Percentiles rank a stretch among this genome's conserved stretches.
Conservation (phyloP, 2,888 invertebrate genomes). For the Alentia gelatinosa region DNA sequence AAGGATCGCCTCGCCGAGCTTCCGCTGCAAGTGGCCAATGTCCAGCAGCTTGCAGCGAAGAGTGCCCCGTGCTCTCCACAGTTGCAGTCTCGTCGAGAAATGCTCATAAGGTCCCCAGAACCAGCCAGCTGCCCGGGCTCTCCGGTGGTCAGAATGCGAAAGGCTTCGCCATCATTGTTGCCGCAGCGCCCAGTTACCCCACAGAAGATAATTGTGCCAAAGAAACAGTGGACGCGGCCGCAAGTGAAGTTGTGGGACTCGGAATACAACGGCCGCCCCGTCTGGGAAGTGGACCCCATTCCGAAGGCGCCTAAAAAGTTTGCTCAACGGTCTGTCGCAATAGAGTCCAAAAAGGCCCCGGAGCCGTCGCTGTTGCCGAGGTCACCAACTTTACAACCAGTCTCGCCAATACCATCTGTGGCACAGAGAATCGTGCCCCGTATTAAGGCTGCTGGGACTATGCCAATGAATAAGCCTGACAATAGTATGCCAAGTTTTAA, state of each 20-base stretch:
- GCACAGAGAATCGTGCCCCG: too few species aligned
- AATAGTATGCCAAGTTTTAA: too few species aligned
- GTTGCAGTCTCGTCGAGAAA: background rate
- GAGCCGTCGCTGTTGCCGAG: constrained; percentile 22
- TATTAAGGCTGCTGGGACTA: too few species aligned
- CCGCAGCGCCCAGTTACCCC: background rate
- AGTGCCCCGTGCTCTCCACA: constrained; percentile 33
- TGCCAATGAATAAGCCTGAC: too few species aligned
- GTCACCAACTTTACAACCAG: background rate
- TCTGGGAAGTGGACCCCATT: constrained; percentile 46
- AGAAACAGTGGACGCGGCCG: constrained; percentile 1
- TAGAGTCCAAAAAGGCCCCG: constrained; percentile 29
- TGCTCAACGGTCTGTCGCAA: background rate
- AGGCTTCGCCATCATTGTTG: background rate
- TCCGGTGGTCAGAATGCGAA: constrained; percentile 4
- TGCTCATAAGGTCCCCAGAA: background rate
- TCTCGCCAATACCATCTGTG: background rate
- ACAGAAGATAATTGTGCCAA: constrained; percentile 21
- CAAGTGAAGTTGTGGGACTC: constrained; percentile 29
- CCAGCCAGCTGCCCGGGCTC: background rate
- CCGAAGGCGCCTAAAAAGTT: background rate
- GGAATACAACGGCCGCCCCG: constrained; percentile 42
- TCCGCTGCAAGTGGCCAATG: background rate
- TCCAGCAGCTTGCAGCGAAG: constrained; percentile 7
- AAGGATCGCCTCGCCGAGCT: background rate